These are phyloP conservation scores for Pteria penguin DNA, from an alignment of 2,888 invertebrate genomes.

Conservation along the genomic window DNA sequence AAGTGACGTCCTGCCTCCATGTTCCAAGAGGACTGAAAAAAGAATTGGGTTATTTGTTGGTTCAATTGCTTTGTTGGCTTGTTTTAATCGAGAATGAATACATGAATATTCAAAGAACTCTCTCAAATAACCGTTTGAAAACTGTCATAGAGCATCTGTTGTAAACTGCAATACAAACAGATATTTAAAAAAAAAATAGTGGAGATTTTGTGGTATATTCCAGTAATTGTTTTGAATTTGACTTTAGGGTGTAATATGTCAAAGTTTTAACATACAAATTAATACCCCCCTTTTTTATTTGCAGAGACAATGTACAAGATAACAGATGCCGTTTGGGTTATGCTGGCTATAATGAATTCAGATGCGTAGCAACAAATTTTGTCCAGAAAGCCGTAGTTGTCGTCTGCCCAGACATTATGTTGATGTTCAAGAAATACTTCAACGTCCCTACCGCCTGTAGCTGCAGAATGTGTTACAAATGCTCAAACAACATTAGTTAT, in stretches of 20 bases:
- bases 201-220: too few relatives aligned
- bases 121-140: too few relatives aligned
- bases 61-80: too few relatives aligned
- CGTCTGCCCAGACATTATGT: conserved; percentile 7
- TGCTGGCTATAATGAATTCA: not conserved
- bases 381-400: conserved; percentile 7
- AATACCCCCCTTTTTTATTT: not conserved
- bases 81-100: too few relatives aligned
- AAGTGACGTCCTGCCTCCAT: too few relatives aligned
- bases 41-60: too few relatives aligned
- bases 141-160: too few relatives aligned
- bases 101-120: too few relatives aligned
- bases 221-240: not conserved
- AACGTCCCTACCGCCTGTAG: conserved; percentile 25
- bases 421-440: not conserved
- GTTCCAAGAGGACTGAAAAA: too few relatives aligned
- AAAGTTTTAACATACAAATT: too few relatives aligned
- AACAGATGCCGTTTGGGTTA: conserved; percentile 23
- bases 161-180: too few relatives aligned
- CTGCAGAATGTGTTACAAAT: conserved; percentile 21
- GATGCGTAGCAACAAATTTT: conserved; percentile 24
- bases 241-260: not conserved
- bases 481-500: not conserved
- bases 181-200: too few relatives aligned
- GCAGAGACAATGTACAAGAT: not conserved